Base-by-base conservation (phyloP, 2,797 vertebrate genomes). In the Coregonus sp. region DNA sequence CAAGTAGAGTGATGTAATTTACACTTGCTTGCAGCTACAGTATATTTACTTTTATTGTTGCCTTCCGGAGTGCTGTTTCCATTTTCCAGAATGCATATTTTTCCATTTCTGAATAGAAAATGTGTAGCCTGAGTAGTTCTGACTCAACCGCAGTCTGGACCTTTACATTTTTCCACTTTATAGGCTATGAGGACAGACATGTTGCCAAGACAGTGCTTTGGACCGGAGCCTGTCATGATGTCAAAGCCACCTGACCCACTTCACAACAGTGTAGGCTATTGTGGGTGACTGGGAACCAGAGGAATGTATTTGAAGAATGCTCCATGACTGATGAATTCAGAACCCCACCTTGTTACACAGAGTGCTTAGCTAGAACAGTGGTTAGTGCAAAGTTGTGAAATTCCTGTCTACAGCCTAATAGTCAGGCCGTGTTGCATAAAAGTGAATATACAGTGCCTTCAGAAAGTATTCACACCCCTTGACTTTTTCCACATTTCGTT, bases 61-160 rank as follows among this genome's bases (percentile, higher is more conserved):
- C 78, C 77, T 83, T 89, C 87, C 81, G 85, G 79, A 29, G 75
- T 29, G n/a, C 77, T 81, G 81, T 89, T 85, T 89, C 84, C 82
- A 80, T 77, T 90, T 91, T 91, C 90, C 87, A 85, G 74, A 87
- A 80, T 87, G 70, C 83, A 89, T 91, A 79, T 83, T 86, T 84
- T 25, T 25, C 25, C 25, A 72, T 40, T 63, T 56, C 54, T 73
- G 72, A 74, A 76, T 2, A 75, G 54, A 86, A 85, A 51, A 70
- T 75, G 86, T 84, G 70, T 73, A 84, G 76, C 68, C 84, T 29
- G 66, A 85, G 79, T 88, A 29, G 63, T 47, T 75, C 6, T 61
- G 74, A 16, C 14, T 61, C 40, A 47, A 47, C 40, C 9, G 2
- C 40, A 47, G 47, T 29, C 51, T 78, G 72, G 70, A 47, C 33